A percentile compares a stretch with the other conserved stretches of the same genome.
These are phyloP conservation scores for Xylophagus ater DNA, from an alignment of 2,888 invertebrate species.

Conservation along the genomic window DNA sequence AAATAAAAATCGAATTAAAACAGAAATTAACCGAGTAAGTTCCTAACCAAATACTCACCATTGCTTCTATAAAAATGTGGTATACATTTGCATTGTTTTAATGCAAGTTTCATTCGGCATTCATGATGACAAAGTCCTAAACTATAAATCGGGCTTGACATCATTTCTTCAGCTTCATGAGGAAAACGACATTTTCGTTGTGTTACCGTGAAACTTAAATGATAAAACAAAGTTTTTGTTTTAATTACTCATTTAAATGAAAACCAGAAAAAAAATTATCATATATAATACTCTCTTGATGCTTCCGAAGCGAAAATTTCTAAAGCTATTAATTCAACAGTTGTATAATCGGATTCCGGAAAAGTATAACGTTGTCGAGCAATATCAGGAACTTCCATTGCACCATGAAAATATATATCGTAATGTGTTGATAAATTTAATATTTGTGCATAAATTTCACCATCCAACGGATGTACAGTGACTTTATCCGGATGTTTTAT, in stretches of 20 bases:
- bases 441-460: constrained; percentile 65
- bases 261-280: background rate
- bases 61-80: constrained; percentile 61
- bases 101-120: constrained; percentile 52
- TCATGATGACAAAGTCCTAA: constrained; percentile 59
- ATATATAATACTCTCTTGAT: constrained; percentile 43
- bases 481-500: constrained; percentile 40
- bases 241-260: background rate
- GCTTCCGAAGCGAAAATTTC: constrained; percentile 48
- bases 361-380: constrained; percentile 47
- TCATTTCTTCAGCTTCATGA: constrained; percentile 51
- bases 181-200: constrained; percentile 59
- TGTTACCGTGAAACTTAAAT: constrained; percentile 43
- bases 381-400: constrained; percentile 55
- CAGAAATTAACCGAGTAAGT: too few relatives aligned
- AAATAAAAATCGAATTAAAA: too few relatives aligned
- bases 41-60: constrained; percentile 41
- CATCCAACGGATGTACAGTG: constrained; percentile 57
- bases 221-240: constrained; percentile 6
- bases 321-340: constrained; percentile 47
- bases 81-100: constrained; percentile 54
- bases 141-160: constrained; percentile 57
- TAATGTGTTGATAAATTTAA: constrained; percentile 56
- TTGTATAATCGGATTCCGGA: constrained; percentile 45
- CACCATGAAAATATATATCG: constrained; percentile 55